phyloP scores from a whole-genome alignment of 2,113 vertebrate genomes.

The Ranitomeya variabilis region DNA sequence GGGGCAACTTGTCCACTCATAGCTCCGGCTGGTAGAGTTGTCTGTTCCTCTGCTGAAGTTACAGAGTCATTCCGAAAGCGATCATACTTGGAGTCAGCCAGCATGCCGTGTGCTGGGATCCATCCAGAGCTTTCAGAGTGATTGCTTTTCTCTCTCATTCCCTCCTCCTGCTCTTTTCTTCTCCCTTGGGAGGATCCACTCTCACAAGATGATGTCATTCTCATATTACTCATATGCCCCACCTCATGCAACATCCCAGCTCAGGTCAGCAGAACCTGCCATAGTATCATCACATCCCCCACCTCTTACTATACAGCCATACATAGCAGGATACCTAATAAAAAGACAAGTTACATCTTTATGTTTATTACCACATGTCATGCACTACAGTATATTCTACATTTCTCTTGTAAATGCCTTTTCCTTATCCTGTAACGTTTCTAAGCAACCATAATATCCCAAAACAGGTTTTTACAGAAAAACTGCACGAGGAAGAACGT shows the following conservation, averaged over 20 bases:
- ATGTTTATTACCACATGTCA: background rate
- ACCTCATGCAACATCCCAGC: slow-evolving; percentile 64
- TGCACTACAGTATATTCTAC: background rate
- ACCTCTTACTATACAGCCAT: slow-evolving; percentile 4
- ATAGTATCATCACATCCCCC: slow-evolving; percentile 34
- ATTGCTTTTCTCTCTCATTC: slow-evolving; percentile 64
- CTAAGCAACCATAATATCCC: slow-evolving; percentile 22
- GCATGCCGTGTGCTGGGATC: slow-evolving; percentile 75
- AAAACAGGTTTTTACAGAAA: slow-evolving; percentile 1
- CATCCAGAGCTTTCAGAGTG: slow-evolving; percentile 66
- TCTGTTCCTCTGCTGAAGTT: slow-evolving; percentile 82
- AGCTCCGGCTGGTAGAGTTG: slow-evolving; percentile 74
- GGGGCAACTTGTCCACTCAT: slow-evolving; percentile 81
- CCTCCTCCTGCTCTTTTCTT: slow-evolving; percentile 59
- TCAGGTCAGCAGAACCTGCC: slow-evolving; percentile 53
- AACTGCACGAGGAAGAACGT: background rate
- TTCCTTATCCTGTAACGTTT: background rate
- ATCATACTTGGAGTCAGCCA: slow-evolving; percentile 87
- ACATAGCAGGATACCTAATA: background rate
- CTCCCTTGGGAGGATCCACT: slow-evolving; percentile 61
- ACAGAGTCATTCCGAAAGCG: slow-evolving; percentile 85
- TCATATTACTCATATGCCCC: slow-evolving; percentile 65
- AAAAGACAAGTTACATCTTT: background rate
- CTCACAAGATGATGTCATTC: slow-evolving; percentile 82
- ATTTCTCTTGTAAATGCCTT: background rate